phyloP scores from a whole-genome alignment of 2,113 vertebrate species.

The Oreamnos americanus region DNA sequence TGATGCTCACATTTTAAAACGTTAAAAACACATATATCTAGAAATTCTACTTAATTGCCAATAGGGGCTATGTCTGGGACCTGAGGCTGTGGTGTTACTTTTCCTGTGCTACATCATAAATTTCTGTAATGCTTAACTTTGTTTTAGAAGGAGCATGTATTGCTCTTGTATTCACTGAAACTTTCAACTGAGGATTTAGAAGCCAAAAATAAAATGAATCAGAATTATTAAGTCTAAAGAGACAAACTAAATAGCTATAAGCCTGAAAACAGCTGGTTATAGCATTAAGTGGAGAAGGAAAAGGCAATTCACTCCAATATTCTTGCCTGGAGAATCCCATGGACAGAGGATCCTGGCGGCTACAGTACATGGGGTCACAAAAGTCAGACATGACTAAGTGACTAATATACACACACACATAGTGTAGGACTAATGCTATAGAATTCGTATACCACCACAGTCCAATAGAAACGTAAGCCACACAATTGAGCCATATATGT shows the following conservation, averaged over 20 bases:
- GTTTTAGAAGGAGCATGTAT: neutral
- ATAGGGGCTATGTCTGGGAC: neutral
- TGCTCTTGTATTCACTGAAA: conserved; percentile 38
- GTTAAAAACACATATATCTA: neutral
- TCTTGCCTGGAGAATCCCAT: neutral
- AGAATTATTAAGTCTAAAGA: conserved; percentile 24
- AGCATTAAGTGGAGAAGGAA: neutral
- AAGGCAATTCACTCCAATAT: neutral
- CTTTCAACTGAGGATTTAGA: neutral
- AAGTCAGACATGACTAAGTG: neutral
- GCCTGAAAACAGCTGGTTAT: neutral
- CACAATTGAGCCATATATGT: neutral
- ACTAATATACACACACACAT: neutral
- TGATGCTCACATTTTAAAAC: neutral
- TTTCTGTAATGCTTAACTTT: conserved; percentile 35
- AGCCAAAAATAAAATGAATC: neutral
- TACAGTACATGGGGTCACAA: neutral
- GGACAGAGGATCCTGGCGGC: neutral
- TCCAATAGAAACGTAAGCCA: neutral
- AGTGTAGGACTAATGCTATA: neutral
- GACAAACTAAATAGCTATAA: conserved; percentile 32
- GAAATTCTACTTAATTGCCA: conserved; percentile 32
- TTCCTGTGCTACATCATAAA: neutral
- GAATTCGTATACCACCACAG: neutral
- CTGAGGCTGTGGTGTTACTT: neutral